Base-by-base conservation (phyloP, 2,888 invertebrate genomes). In the Agrilus biguttatus region DNA sequence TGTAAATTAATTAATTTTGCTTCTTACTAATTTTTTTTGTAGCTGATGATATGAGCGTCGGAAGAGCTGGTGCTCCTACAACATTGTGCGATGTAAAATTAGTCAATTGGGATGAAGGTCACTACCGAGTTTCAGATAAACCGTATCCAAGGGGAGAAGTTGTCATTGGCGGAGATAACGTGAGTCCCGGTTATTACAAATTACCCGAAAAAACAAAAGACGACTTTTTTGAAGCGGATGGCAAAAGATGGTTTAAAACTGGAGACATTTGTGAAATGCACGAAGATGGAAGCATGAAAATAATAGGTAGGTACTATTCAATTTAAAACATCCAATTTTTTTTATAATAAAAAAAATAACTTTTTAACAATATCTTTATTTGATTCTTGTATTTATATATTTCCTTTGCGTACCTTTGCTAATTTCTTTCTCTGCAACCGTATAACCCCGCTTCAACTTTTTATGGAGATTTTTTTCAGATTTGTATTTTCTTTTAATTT, bases 201-300 rank as follows among this genome's bases (percentile, higher is more conserved):
- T 78, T 87, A 55, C 78, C 84, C 1, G 82, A 81, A 45, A 91
- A 92, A 69, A 88, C 91, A 4, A 76, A 76, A 47, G 91, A 91
- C 58, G 93, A 95, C 58, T 93, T 93, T 70, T 82, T 85, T 56
- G 78, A 80, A 47, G 75, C 75, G 48, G 82, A 82, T 55, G 92
- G 87, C 1, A 75, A 74, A 47, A 73, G 85, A 52, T 98, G 95
- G 90, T 98, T 98, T 73, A 81, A 80, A 56, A 91, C 93, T 13
- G 98, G 98, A 1, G 98, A 98, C 68, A 86, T 98, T 65, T 95
- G 87, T 2, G 92, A 95, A 71, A 73, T 96, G 57, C 87, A 93
- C 58, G 73, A 77, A 35, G 96, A 98, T 67, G 98, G 98, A 19
- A 86, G 83, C 58, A 80, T 98, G 55, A 89, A 87, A 71, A 95